These are phyloP conservation scores for Drosophila anomelani DNA, from an alignment of 2,888 invertebrate species.

Conservation along the genomic window DNA sequence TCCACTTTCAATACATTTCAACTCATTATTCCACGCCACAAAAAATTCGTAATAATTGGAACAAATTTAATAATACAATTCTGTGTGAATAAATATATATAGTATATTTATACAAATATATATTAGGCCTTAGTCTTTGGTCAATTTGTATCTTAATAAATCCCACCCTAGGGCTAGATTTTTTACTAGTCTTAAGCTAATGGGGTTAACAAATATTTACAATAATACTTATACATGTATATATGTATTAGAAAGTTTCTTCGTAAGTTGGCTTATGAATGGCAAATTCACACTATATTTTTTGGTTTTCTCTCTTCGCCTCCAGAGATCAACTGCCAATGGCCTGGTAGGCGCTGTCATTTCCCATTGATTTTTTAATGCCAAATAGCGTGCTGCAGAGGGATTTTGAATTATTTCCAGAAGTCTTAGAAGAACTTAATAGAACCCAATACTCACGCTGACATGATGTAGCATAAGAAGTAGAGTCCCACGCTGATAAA, in stretches of 20 bases:
- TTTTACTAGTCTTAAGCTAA: constrained; percentile 12
- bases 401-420: not conserved
- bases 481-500: constrained; percentile 86
- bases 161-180: not conserved
- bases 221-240: constrained; percentile 26
- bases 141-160: not conserved
- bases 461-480: constrained; percentile 84
- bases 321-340: constrained; percentile 73
- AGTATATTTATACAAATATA: not conserved
- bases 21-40: too few species aligned
- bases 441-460: constrained; percentile 85
- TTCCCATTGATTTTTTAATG: constrained; percentile 79
- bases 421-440: fast-evolving
- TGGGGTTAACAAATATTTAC: constrained; percentile 11
- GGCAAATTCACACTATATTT: not conserved
- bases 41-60: too few species aligned
- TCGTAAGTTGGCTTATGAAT: constrained; percentile 18
- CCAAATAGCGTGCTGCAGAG: constrained; percentile 79
- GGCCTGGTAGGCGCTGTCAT: constrained; percentile 69
- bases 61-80: constrained; percentile 1
- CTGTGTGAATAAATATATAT: too few species aligned
- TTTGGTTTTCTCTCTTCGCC: not conserved
- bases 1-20: too few species aligned
- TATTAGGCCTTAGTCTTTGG: constrained; percentile 11
- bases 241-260: not conserved